phyloP scores from a whole-genome alignment of 2,888 invertebrate genomes.

The Eupeodes luniger region DNA sequence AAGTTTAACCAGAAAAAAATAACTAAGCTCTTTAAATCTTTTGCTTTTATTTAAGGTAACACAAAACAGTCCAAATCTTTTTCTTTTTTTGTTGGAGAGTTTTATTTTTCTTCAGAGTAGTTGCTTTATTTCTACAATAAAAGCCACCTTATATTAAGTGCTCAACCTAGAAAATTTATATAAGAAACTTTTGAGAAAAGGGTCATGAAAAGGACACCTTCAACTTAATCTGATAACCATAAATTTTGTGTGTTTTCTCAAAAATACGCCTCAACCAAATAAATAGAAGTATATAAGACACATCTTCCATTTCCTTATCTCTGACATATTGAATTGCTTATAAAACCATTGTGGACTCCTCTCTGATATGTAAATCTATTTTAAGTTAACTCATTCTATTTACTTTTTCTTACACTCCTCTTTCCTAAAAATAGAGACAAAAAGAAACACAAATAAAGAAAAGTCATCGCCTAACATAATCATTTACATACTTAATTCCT shows the following conservation, averaged over 20 bases:
- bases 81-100: neutral
- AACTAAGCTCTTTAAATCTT: too few species aligned
- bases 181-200: neutral
- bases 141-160: neutral
- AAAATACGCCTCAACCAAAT: neutral
- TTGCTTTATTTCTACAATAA: neutral
- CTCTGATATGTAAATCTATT: neutral
- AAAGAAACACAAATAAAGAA: slow-evolving; percentile 23
- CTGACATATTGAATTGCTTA: slow-evolving; percentile 18
- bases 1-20: too few species aligned
- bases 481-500: slow-evolving; percentile 70
- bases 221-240: slow-evolving; percentile 11
- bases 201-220: slow-evolving; percentile 33
- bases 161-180: neutral
- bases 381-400: slow-evolving; percentile 18
- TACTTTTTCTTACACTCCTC: neutral
- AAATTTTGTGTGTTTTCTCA: neutral
- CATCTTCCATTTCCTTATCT: slow-evolving; percentile 7
- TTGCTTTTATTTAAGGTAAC: too few species aligned
- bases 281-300: neutral
- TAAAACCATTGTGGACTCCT: neutral
- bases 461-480: slow-evolving; percentile 48
- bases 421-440: neutral
- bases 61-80: neutral
- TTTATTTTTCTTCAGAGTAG: neutral